phyloP scores from a whole-genome alignment of 2,113 vertebrate genomes.

The Stigmatopora nigra region DNA sequence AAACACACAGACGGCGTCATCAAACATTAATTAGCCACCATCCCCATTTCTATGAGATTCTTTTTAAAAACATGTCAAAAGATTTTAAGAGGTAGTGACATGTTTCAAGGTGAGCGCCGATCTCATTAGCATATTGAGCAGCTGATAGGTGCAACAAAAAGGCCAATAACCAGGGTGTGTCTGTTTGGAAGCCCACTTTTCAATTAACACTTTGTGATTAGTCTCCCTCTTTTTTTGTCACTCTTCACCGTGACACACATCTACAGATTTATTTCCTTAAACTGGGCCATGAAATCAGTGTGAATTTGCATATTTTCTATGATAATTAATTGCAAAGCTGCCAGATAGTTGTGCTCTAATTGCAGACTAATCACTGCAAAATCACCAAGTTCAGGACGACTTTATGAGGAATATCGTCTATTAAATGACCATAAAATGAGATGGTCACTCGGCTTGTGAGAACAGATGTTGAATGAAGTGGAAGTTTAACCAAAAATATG shows the following conservation, averaged over 20 bases:
- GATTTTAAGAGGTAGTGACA: constrained; percentile 99
- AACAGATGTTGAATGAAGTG: neutral
- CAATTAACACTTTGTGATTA: constrained; percentile 98
- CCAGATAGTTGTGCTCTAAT: constrained; percentile 63
- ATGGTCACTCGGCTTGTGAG: neutral
- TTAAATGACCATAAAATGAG: neutral
- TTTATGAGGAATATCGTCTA: neutral
- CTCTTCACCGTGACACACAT: constrained; percentile 35
- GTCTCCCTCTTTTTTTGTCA: constrained; percentile 60
- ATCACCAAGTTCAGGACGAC: constrained; percentile 34
- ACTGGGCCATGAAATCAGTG: constrained; percentile 59
- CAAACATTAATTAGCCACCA: constrained; percentile 89
- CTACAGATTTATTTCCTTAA: constrained; percentile 46
- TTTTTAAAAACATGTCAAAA: constrained; percentile 97
- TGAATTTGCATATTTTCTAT: constrained; percentile 76
- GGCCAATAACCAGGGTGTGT: constrained; percentile 94
- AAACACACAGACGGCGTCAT: constrained; percentile 97
- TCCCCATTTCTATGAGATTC: constrained; percentile 95
- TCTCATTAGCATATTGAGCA: constrained; percentile 99
- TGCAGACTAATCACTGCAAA: constrained; percentile 59
- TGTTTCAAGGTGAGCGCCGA: constrained; percentile 99
- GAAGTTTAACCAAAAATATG: neutral
- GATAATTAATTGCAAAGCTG: constrained; percentile 64
- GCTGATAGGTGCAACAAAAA: constrained; percentile 99
- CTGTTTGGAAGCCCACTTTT: constrained; percentile 98